phyloP scores from a whole-genome alignment of 2,797 vertebrate genomes.

The Percopsis omiscomaycus region DNA sequence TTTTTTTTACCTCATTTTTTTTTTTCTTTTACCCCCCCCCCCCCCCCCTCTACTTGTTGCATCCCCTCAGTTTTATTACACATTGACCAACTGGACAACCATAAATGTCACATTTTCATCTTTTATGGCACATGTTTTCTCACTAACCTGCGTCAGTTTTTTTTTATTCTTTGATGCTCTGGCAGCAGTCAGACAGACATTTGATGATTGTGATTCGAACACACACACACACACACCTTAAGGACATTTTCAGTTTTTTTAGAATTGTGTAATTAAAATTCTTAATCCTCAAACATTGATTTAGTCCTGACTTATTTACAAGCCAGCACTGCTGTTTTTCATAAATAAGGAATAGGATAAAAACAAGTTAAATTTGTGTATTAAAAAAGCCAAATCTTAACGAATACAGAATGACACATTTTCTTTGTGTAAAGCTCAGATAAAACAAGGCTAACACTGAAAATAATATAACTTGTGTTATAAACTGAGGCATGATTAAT shows the following conservation, averaged over 20 bases:
- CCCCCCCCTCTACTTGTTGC: no score
- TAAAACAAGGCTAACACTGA: no score
- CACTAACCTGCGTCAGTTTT: neutral
- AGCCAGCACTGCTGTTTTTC: neutral
- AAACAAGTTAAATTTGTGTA: neutral
- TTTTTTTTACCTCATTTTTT: no score
- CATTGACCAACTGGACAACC: conserved; percentile 4
- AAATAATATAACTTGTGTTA: no score
- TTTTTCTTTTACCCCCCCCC: no score
- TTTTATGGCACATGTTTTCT: conserved; percentile 12
- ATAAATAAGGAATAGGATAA: neutral
- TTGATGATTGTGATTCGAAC: no score
- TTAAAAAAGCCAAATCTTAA: no score
- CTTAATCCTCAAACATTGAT: neutral
- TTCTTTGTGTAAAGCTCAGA: no score
- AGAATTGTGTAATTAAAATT: neutral
- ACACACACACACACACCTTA: neutral
- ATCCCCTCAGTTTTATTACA: neutral
- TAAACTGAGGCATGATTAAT: no score
- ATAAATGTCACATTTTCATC: conserved; percentile 11
- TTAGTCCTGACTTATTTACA: neutral
- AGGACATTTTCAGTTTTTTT: neutral
- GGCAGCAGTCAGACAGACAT: no score
- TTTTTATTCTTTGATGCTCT: no score
- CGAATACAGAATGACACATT: no score